Conservation (phyloP, 2,797 vertebrate genomes). For the Megalops cyprinoides region DNA sequence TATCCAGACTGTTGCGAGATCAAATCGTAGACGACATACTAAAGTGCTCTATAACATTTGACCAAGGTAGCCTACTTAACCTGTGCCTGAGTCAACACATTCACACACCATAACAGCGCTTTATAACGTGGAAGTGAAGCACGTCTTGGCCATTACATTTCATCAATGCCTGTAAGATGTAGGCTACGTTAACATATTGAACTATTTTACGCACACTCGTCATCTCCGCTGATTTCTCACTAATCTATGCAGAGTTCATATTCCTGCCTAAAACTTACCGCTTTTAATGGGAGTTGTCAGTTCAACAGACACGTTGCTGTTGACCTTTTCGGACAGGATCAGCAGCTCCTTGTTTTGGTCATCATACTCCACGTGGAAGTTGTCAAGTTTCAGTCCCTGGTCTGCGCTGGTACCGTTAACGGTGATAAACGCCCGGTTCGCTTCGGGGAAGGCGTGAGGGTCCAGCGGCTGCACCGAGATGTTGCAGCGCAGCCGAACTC, state of each 20-base stretch:
- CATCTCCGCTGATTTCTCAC: not conserved
- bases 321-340: conserved; percentile 62
- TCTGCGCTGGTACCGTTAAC: conserved; percentile 60
- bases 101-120: too few relatives aligned
- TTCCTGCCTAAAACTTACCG: conserved; percentile 69
- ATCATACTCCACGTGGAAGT: conserved; percentile 76
- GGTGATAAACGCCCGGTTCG: conserved; percentile 77
- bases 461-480: conserved; percentile 81
- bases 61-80: not conserved
- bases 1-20: not conserved
- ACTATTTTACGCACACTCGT: not conserved
- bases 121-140: too few relatives aligned
- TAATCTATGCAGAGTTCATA: not conserved
- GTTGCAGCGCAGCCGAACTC: conserved; percentile 76
- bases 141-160: too few relatives aligned
- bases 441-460: conserved; percentile 73
- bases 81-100: not conserved
- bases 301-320: conserved; percentile 70
- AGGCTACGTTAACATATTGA: not conserved
- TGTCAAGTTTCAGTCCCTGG: conserved; percentile 52
- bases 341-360: conserved; percentile 69
- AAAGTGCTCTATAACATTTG: not conserved
- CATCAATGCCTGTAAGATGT: not conserved
- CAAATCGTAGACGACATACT: not conserved
- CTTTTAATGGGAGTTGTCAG: conserved; percentile 80